Conservation (phyloP, 2,797 vertebrate genomes). For the Balearica regulorum region DNA sequence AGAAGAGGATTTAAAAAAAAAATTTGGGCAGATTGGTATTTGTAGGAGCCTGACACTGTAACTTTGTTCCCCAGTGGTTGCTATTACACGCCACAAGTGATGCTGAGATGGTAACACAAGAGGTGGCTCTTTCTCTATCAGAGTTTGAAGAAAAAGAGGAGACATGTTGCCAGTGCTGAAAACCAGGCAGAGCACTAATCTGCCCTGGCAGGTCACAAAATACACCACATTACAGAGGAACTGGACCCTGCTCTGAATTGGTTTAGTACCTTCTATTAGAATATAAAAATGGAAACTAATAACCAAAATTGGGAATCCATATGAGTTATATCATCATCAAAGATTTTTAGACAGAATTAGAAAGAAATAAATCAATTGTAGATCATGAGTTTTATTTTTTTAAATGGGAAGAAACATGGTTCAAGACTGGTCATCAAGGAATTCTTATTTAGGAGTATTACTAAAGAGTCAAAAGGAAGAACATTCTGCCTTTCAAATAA, state of each 20-base stretch:
- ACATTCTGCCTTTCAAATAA: background rate
- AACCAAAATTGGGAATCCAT: background rate
- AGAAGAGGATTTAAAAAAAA: background rate
- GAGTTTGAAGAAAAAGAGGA: background rate
- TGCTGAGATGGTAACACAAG: background rate
- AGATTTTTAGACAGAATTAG: background rate
- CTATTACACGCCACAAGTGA: background rate
- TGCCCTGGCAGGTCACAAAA: background rate
- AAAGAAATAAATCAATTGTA: background rate
- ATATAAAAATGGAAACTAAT: background rate
- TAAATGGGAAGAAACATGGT: background rate
- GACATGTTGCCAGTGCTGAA: background rate
- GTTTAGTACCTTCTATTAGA: background rate
- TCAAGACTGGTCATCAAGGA: background rate
- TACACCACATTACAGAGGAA: background rate
- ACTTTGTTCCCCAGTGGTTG: accelerated
- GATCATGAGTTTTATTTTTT: background rate
- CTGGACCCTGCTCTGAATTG: background rate
- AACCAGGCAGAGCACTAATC: background rate
- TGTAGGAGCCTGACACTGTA: background rate
- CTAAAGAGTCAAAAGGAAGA: background rate
- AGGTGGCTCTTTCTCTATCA: background rate
- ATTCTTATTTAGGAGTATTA: background rate
- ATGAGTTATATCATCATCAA: background rate
- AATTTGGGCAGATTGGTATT: background rate